Evolutionary conservation across 37 sponge, comb jelly and placozoan species (phyloP), one percentile per base, ranked within the genome.

Genomic region (Diacarnus erythraeanus): DNA sequence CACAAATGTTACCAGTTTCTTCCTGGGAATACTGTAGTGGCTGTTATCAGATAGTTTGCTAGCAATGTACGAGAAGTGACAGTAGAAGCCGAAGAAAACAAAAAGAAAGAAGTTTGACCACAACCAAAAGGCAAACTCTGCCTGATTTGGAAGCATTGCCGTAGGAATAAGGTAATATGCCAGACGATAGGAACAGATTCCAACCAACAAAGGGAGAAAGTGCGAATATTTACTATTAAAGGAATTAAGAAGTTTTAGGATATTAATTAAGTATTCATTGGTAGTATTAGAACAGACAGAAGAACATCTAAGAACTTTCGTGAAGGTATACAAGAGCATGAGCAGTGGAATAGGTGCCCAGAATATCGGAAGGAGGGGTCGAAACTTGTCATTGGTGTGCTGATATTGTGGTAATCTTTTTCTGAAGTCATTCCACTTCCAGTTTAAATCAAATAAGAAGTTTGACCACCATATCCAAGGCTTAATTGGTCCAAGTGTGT

Each of bases 401-500:
- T 36, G 21, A 29, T 37, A 3, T 2, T 67, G 10, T 63, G 67
- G 44, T 4, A 80, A 37, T 44, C 37, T 68, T 12, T 80, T 40
- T 43, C 71, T 67, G 40, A 71, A 38, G 3, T 37, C 42, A 1
- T 74, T 10, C 83, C 83, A 82, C 18, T 23, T 1, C 74, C 75
- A 82, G 83, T 57, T 61, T 2, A 72, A 34, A 20, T 72, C 74
- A 40, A 71, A 82, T n/a, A 82, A 27, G 8, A 47, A 43, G 27
- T 20, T 37, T 44, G 44, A 42, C 74, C 74, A 82, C 83, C 83
- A 82, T 33, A 40, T 64, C 65, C 65, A 64, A 21, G 83, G 83
- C 66, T 82, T 82, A 0, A 82, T 17, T n/a, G 83, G 74, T n/a
- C 80, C 80, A 9, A 67, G 69, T 25, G 83, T 82, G 73, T 73